These are phyloP conservation scores for Aspiorhynchus laticeps DNA, from an alignment of 2,113 vertebrate genomes.

Conservation along the genomic window DNA sequence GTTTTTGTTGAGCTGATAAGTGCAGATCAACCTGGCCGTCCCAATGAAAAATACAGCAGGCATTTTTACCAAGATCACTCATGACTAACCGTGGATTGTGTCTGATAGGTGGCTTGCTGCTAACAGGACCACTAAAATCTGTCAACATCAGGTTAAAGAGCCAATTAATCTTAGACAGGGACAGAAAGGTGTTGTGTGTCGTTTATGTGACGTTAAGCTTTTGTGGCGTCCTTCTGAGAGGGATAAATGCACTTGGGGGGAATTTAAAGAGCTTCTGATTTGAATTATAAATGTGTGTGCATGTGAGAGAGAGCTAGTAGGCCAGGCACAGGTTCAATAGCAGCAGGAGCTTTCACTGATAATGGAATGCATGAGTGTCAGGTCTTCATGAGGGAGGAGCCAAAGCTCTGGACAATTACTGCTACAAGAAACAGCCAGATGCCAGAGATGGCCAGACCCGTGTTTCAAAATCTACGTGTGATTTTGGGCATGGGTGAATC, in stretches of 20 bases:
- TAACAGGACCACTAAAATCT: not conserved
- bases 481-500: not conserved
- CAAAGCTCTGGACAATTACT: slow-evolving; percentile 53
- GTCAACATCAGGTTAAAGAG: slow-evolving; percentile 28
- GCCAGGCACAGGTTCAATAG: slow-evolving; percentile 33
- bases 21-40: slow-evolving; percentile 27
- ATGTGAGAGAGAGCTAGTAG: slow-evolving; percentile 20
- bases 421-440: slow-evolving; percentile 47
- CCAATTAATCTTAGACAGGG: not conserved
- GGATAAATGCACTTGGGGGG: slow-evolving; percentile 51
- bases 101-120: not conserved
- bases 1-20: not conserved
- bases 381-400: slow-evolving; percentile 51
- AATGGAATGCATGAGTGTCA: slow-evolving; percentile 50
- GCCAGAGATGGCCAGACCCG: slow-evolving; percentile 39
- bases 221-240: slow-evolving; percentile 45
- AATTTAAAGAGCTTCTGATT: slow-evolving; percentile 49
- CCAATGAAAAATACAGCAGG: slow-evolving; percentile 13
- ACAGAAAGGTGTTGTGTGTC: slow-evolving; percentile 28
- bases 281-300: slow-evolving; percentile 51
- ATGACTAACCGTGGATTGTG: not conserved
- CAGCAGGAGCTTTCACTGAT: slow-evolving; percentile 50
- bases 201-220: slow-evolving; percentile 21
- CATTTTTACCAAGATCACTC: not conserved
- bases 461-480: slow-evolving; percentile 32